Percentiles rank a stretch among this genome's conserved stretches.
These are phyloP conservation scores for Myanophis thanlyinensis DNA, from an alignment of 2,113 vertebrate genomes.

Conservation along the genomic window DNA sequence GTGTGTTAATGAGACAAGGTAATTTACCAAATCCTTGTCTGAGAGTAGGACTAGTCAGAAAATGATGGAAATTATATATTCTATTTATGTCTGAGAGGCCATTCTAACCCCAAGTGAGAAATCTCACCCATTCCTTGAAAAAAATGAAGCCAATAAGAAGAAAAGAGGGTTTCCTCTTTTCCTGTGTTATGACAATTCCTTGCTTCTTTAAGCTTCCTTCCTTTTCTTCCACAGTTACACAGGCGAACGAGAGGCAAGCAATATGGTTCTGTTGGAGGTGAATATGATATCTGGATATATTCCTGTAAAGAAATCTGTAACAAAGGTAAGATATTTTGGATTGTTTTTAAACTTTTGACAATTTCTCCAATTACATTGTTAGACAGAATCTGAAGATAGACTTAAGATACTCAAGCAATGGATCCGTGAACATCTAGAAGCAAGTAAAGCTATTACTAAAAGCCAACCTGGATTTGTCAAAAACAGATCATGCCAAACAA, in stretches of 20 bases:
- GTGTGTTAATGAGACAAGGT: too few relatives aligned
- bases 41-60: too few relatives aligned
- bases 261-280: conserved; percentile 77
- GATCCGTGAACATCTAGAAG: too few relatives aligned
- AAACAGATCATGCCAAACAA: too few relatives aligned
- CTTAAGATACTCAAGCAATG: not conserved
- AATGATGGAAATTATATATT: too few relatives aligned
- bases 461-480: too few relatives aligned
- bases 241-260: conserved; percentile 68
- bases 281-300: conserved; percentile 74
- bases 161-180: not conserved
- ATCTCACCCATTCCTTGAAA: not conserved
- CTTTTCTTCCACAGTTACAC: conserved; percentile 50
- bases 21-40: too few relatives aligned
- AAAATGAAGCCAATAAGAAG: not conserved
- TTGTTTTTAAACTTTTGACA: not conserved
- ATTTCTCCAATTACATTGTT: not conserved
- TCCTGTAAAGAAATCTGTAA: conserved; percentile 55
- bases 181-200: not conserved
- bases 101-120: not conserved
- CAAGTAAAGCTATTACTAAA: too few relatives aligned
- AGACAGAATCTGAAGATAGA: not conserved
- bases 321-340: conserved; percentile 53
- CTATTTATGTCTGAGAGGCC: not conserved
- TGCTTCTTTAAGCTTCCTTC: not conserved